Evolutionary conservation across 2,113 vertebrate species (phyloP).

Genomic region (Cyprinodon brontotheroides): DNA sequence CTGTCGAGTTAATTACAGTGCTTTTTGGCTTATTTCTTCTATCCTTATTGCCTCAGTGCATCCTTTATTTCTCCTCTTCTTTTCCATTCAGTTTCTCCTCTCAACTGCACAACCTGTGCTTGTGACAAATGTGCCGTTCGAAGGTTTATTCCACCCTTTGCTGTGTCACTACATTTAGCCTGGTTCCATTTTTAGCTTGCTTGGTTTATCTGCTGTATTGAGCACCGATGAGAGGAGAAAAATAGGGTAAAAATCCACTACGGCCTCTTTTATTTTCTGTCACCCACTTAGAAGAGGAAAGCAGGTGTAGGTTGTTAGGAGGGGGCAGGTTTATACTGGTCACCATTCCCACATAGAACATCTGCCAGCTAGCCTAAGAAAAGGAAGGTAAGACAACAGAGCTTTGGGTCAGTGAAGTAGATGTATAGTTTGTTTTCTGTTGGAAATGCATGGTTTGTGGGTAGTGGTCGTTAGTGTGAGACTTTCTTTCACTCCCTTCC

Average conservation of each 20-base stretch:
- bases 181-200: constrained; percentile 35
- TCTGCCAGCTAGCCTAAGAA: constrained; percentile 31
- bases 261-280: constrained; percentile 13
- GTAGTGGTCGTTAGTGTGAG: constrained; percentile 28
- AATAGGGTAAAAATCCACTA: constrained; percentile 1
- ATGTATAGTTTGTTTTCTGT: constrained; percentile 56
- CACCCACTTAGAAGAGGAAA: constrained; percentile 9
- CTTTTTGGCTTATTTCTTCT: neutral
- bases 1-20: neutral
- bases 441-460: constrained; percentile 36
- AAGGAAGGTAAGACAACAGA: constrained; percentile 13
- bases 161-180: constrained; percentile 56
- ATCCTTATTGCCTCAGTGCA: constrained; percentile 14
- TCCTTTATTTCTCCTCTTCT: constrained; percentile 1
- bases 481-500: constrained; percentile 33
- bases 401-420: constrained; percentile 5
- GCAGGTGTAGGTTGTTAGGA: constrained; percentile 44
- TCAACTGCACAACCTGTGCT: constrained; percentile 20
- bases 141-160: constrained; percentile 29
- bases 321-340: constrained; percentile 27
- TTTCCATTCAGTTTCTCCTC: constrained; percentile 9
- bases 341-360: constrained; percentile 23
- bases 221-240: neutral
- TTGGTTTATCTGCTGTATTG: neutral
- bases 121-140: constrained; percentile 49